A percentile compares a stretch with the other conserved stretches of the same genome.
These are phyloP conservation scores for Euborellia annulipes DNA, from an alignment of 1,140 invertebrate species.

Conservation along the genomic window DNA sequence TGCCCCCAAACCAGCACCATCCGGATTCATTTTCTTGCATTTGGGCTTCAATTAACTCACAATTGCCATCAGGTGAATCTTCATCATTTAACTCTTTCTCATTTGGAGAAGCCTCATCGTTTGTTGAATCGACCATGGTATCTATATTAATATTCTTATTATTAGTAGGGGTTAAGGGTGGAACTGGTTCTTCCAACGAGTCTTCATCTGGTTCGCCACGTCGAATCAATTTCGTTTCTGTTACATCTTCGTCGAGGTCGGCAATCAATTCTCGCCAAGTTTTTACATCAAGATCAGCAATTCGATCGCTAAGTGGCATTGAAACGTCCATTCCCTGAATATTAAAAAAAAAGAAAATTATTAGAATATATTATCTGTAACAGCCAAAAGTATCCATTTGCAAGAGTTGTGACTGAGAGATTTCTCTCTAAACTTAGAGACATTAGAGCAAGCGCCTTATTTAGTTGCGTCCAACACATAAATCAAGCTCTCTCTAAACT, in stretches of 20 bases:
- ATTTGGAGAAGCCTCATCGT: background rate
- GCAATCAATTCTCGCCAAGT: slow-evolving; percentile 37
- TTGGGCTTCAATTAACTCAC: background rate
- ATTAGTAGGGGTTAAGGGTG: too few species aligned
- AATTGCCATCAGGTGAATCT: background rate
- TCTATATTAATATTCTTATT: too few species aligned
- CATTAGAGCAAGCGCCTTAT: too few species aligned
- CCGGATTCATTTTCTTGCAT: slow-evolving; percentile 40
- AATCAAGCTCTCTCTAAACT: too few species aligned
- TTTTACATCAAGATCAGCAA: slow-evolving; percentile 35
- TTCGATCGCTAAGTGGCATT: slow-evolving; percentile 20
- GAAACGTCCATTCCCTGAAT: too few species aligned
- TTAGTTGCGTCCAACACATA: too few species aligned
- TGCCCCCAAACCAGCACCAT: slow-evolving; percentile 67
- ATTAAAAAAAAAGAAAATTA: too few species aligned
- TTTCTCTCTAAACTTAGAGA: too few species aligned
- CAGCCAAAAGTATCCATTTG: too few species aligned
- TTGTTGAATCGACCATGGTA: too few species aligned
- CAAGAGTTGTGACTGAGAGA: too few species aligned
- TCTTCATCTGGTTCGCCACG: slow-evolving; percentile 7
- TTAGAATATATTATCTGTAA: too few species aligned
- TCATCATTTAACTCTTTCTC: background rate
- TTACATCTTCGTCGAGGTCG: slow-evolving; percentile 33
- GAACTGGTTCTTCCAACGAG: slow-evolving; percentile 3
- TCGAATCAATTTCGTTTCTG: slow-evolving; percentile 5